Percentiles rank a stretch among this genome's conserved stretches.
phyloP scores from a whole-genome alignment of 2,888 invertebrate species.

The Auanema freiburgensis region DNA sequence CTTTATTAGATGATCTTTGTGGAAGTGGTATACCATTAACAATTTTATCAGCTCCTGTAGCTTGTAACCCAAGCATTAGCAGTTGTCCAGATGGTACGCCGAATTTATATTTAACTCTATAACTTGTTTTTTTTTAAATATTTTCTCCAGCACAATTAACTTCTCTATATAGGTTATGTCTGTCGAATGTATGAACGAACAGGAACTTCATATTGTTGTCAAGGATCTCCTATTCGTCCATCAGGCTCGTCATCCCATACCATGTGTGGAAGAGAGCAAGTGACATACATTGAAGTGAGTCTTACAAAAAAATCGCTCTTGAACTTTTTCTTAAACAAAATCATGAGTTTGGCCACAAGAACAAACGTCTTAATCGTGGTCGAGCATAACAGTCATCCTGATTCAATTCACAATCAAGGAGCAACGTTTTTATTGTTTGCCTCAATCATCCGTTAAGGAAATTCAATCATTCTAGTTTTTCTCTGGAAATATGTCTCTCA shows the following conservation, averaged over 20 bases:
- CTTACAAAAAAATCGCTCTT: too few relatives aligned
- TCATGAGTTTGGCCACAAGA: too few relatives aligned
- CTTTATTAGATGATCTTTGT: constrained; percentile 56
- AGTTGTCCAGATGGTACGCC: constrained; percentile 61
- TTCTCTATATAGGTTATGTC: constrained; percentile 47
- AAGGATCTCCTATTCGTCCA: constrained; percentile 34
- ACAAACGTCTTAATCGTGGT: too few relatives aligned
- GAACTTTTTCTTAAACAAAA: too few relatives aligned
- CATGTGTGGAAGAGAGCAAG: constrained; percentile 54
- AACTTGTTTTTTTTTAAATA: constrained; percentile 6
- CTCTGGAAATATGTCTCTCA: too few relatives aligned
- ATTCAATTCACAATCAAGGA: too few relatives aligned
- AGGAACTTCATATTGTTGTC: constrained; percentile 62
- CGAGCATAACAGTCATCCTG: too few relatives aligned
- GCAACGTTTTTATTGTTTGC: too few relatives aligned
- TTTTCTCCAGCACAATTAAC: neutral
- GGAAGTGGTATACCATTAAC: constrained; percentile 60
- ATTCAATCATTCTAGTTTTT: too few relatives aligned
- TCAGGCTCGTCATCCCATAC: constrained; percentile 27
- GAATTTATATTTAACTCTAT: constrained; percentile 12
- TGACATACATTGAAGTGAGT: constrained; percentile 57
- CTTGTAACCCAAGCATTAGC: constrained; percentile 60
- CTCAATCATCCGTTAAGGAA: too few relatives aligned
- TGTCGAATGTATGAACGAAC: constrained; percentile 61
- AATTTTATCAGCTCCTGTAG: constrained; percentile 59